phyloP scores from a whole-genome alignment of 2,113 vertebrate genomes.

The Actenoides lindsayi region DNA sequence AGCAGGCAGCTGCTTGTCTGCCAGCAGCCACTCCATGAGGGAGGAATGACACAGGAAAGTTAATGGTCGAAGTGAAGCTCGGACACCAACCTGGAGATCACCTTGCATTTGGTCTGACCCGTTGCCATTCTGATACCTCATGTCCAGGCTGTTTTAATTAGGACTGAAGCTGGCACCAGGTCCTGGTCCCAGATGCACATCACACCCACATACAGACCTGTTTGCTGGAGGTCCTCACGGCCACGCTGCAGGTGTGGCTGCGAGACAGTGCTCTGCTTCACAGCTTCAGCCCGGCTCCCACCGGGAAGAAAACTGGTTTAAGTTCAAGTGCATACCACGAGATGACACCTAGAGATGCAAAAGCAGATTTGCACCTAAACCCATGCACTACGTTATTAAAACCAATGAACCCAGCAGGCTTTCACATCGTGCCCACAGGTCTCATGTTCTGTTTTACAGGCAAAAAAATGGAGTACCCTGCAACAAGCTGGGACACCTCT shows the following conservation, averaged over 20 bases:
- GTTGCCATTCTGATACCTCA: not conserved
- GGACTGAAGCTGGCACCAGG: not conserved
- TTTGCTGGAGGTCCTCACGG: not conserved
- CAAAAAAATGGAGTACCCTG: not conserved
- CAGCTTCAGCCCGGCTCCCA: not conserved
- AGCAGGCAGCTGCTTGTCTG: not conserved
- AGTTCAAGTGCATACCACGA: not conserved
- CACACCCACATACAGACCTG: not conserved
- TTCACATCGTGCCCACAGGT: not conserved
- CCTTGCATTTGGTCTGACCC: not conserved
- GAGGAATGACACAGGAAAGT: not conserved
- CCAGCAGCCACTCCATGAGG: not conserved
- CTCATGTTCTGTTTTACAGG: not conserved
- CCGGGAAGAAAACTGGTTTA: not conserved
- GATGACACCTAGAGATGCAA: not conserved
- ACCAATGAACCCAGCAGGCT: not conserved
- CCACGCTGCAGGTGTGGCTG: accelerated
- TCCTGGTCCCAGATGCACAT: not conserved
- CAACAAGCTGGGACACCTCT: not conserved
- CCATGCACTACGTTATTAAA: not conserved
- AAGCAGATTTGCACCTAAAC: not conserved
- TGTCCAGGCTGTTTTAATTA: not conserved
- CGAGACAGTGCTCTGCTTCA: accelerated
- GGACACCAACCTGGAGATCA: not conserved
- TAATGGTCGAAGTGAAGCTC: not conserved